Evolutionary conservation across 2,113 vertebrate genomes (phyloP), one percentile per base, ranked within the genome.

Genomic region (Burhinus oedicnemus): DNA sequence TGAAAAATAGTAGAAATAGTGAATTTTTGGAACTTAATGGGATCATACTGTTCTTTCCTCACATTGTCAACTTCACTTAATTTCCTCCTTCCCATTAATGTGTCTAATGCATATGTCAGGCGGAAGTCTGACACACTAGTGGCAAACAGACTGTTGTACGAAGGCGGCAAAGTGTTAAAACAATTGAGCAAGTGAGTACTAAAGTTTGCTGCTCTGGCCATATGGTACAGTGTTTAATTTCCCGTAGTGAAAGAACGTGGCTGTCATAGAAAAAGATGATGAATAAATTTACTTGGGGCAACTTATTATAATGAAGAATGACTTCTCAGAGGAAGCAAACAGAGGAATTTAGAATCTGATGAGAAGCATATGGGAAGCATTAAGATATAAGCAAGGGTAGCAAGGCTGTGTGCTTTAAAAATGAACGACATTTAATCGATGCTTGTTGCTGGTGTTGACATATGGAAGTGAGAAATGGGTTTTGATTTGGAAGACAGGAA

Each of bases 141-240:
- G 98, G 98, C 98, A 98, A 98, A 97, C 98, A 98, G 98, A 97
- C 97, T 98, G 98, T 97, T 98, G 97, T 97, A 98, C 3, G 96
- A 98, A 98, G 98, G 98, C 96, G 87, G 98, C 98, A 98, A 98
- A 98, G 98, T 98, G 98, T 98, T 98, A 98, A 98, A 98, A 98
- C 98, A 98, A 98, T 98, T 98, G 98, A 98, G 97, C 95, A 98
- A 98, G 97, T 97, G 87, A 98, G 97, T 95, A 98, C 98, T 98
- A 97, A 98, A 98, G 98, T 98, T 98, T 98, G 98, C 97, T 97
- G 97, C 97, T 98, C 98, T 78, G 98, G 97, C 98, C 98, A 98
- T 98, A 98, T 98, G 98, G 97, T 98, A 97, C 95, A 98, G 97
- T 98, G 98, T 98, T 98, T 98, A 98, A 98, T 98, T 98, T 98